Evolutionary conservation across 2,797 vertebrate species (phyloP).

Genomic region (Smutsia gigantea): DNA sequence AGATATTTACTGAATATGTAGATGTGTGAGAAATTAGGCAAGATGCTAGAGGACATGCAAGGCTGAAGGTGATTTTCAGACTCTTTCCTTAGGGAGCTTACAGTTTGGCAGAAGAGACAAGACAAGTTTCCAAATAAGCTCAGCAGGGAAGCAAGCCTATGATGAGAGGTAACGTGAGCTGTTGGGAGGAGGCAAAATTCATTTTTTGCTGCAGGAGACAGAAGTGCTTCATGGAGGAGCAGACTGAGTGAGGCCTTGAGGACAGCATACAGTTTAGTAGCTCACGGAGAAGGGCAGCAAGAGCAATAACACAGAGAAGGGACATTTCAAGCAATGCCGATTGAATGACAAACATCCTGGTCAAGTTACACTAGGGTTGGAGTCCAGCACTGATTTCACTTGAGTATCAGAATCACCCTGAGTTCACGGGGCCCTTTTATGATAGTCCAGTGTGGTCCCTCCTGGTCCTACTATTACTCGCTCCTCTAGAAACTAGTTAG

Average conservation of each 20-base stretch:
- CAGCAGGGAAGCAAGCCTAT: neutral
- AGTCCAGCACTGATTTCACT: neutral
- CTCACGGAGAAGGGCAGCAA: neutral
- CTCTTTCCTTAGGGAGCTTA: neutral
- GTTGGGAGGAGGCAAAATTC: neutral
- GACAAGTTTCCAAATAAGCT: neutral
- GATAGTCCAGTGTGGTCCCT: neutral
- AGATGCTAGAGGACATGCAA: neutral
- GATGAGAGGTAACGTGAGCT: neutral
- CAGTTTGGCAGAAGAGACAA: neutral
- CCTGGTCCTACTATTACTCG: neutral
- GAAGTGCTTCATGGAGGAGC: neutral
- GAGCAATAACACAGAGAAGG: neutral
- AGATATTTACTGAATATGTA: conserved; percentile 1
- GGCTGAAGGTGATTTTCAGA: conserved; percentile 9
- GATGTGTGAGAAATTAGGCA: neutral
- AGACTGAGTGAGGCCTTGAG: neutral
- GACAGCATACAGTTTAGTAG: neutral
- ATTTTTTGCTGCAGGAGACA: conserved; percentile 26
- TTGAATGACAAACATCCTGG: neutral
- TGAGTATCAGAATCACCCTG: neutral
- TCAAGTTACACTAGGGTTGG: neutral
- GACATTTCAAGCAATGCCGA: neutral
- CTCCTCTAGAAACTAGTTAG: neutral
- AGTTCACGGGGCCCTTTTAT: neutral